These are phyloP conservation scores for Nestor notabilis DNA, from an alignment of 2,113 vertebrate species.

Conservation along the genomic window DNA sequence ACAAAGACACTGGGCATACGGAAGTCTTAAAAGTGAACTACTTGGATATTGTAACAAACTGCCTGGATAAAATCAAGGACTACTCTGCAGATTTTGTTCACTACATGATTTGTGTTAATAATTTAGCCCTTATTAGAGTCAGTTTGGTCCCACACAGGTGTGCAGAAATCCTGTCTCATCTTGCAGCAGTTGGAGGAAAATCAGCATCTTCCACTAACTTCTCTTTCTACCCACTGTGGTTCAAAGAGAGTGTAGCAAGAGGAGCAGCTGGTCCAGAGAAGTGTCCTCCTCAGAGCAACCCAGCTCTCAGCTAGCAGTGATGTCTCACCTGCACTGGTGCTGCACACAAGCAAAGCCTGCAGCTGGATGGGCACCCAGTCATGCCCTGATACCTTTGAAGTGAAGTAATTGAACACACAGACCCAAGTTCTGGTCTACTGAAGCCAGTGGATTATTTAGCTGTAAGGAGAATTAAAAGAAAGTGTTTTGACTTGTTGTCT, in stretches of 20 bases:
- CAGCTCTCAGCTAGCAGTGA: background rate
- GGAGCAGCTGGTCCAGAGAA: background rate
- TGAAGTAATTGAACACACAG: background rate
- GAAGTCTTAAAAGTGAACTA: background rate
- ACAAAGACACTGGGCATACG: background rate
- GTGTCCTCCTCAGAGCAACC: background rate
- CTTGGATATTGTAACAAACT: background rate
- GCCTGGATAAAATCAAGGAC: background rate
- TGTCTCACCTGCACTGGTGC: background rate
- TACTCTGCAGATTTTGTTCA: background rate
- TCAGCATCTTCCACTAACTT: background rate
- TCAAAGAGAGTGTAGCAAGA: rapidly evolving
- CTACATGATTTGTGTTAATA: background rate
- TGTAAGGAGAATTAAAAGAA: background rate
- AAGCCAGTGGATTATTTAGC: background rate
- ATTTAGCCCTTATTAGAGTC: background rate
- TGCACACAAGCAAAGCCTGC: background rate
- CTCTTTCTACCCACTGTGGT: rapidly evolving
- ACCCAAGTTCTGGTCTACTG: background rate
- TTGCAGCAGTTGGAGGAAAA: background rate
- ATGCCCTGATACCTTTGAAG: background rate
- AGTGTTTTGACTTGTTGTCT: background rate
- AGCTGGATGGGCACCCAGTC: background rate
- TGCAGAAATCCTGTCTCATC: background rate
- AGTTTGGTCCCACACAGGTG: rapidly evolving